These are phyloP conservation scores for Colistium nudipinnis DNA, from an alignment of 2,113 vertebrate species.

Conservation along the genomic window DNA sequence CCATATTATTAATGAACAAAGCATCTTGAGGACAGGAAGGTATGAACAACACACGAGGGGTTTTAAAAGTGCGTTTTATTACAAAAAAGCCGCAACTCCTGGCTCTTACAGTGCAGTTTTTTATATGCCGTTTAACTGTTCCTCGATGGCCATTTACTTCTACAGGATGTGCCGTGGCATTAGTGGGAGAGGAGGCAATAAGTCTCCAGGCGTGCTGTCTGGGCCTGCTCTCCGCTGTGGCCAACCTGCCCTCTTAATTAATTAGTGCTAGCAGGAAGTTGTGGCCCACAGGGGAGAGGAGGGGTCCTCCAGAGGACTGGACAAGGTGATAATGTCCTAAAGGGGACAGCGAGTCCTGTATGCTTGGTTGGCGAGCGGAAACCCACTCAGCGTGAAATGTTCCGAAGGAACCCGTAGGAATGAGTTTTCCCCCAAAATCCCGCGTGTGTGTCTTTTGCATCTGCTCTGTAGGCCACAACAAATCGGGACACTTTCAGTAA, in stretches of 20 bases:
- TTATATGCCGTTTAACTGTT: constrained; percentile 41
- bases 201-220: constrained; percentile 79
- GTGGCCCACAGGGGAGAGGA: constrained; percentile 74
- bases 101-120: constrained; percentile 30
- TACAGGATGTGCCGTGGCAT: constrained; percentile 53
- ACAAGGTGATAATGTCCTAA: constrained; percentile 86
- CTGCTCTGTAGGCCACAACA: constrained; percentile 12
- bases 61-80: constrained; percentile 19
- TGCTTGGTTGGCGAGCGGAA: constrained; percentile 45
- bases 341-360: constrained; percentile 75
- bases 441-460: neutral
- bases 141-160: constrained; percentile 59
- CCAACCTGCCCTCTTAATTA: constrained; percentile 86
- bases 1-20: constrained; percentile 12
- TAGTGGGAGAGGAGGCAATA: constrained; percentile 71
- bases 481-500: constrained; percentile 3
- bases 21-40: neutral
- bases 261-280: constrained; percentile 83
- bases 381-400: constrained; percentile 26
- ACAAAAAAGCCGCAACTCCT: constrained; percentile 11
- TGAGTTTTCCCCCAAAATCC: neutral
- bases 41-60: constrained; percentile 9
- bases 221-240: constrained; percentile 79
- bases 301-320: constrained; percentile 77
- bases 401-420: constrained; percentile 13